Conservation (phyloP, 2,113 vertebrate genomes). For the Dipodomys stephensi region DNA sequence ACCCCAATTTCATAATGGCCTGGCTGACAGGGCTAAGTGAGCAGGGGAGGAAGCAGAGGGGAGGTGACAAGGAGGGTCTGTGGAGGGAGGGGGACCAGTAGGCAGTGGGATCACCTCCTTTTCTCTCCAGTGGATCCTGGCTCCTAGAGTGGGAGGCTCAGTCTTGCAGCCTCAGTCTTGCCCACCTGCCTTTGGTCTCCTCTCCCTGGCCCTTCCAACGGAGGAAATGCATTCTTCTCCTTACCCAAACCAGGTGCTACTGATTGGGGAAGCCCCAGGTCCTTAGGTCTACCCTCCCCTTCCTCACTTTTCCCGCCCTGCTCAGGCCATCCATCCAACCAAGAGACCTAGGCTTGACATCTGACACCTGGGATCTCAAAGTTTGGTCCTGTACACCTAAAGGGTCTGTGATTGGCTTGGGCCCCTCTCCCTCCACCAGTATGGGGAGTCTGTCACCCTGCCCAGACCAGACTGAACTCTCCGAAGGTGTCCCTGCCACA, state of each 20-base stretch:
- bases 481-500: constrained; percentile 86
- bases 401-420: background rate
- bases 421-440: background rate
- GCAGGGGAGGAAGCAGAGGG: constrained; percentile 84
- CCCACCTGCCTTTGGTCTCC: background rate
- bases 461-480: constrained; percentile 76
- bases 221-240: background rate
- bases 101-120: constrained; percentile 82
- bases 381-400: background rate
- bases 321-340: background rate
- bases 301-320: background rate
- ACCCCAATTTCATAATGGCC: constrained; percentile 92
- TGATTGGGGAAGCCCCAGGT: background rate
- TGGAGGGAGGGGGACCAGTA: constrained; percentile 68
- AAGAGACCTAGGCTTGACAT: background rate
- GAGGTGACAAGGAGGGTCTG: constrained; percentile 87
- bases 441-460: background rate
- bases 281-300: background rate
- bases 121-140: constrained; percentile 28
- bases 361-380: background rate
- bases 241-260: background rate
- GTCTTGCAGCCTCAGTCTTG: too few relatives aligned
- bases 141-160: background rate
- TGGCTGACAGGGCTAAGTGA: constrained; percentile 91
- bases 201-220: background rate